Evolutionary conservation across 2,113 vertebrate genomes (phyloP).

Genomic region (Cyanoderma ruficeps): DNA sequence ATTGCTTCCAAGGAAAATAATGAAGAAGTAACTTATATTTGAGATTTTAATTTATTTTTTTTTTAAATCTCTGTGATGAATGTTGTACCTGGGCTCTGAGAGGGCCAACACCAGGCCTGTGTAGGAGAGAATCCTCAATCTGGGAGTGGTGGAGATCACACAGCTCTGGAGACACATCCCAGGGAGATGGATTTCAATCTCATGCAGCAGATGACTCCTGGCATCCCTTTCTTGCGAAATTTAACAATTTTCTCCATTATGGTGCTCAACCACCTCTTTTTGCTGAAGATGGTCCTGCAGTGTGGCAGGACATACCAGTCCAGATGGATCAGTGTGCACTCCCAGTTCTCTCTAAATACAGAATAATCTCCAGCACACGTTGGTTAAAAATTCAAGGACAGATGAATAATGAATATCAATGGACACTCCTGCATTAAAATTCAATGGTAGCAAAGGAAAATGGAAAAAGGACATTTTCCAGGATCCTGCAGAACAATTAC

Average conservation of each 20-base stretch:
- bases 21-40: not conserved
- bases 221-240: not conserved
- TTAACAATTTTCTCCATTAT: not conserved
- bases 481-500: not conserved
- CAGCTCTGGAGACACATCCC: not conserved
- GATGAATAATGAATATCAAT: conserved; percentile 49
- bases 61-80: not conserved
- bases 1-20: not conserved
- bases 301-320: not conserved
- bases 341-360: not conserved
- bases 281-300: not conserved
- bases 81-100: not conserved
- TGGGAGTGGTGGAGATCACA: not conserved
- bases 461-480: not conserved
- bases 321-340: not conserved
- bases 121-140: not conserved
- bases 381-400: conserved; percentile 51
- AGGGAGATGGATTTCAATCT: not conserved
- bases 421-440: conserved; percentile 12
- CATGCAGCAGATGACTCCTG: not conserved
- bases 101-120: not conserved
- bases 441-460: not conserved
- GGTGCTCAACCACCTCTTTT: not conserved
- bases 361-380: not conserved
- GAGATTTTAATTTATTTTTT: not conserved